Evolutionary conservation across 2,888 invertebrate genomes (phyloP).

Genomic region (Formica aserva): DNA sequence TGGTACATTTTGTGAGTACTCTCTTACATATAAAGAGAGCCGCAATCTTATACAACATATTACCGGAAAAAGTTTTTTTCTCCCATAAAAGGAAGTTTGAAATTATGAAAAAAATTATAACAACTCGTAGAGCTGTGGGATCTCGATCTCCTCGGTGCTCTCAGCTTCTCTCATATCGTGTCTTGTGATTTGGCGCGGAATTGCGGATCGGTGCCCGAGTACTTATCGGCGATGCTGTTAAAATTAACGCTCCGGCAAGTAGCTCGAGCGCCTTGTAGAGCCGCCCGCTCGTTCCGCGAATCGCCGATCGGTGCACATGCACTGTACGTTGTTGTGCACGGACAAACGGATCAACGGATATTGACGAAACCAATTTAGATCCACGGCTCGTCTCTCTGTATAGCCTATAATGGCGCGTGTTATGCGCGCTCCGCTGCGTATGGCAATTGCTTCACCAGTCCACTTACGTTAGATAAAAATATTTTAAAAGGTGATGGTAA

Average conservation of each 20-base stretch:
- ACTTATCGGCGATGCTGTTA: constrained; percentile 4
- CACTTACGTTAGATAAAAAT: constrained; percentile 29
- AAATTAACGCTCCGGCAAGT: constrained; percentile 27
- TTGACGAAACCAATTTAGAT: constrained; percentile 68
- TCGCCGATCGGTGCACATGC: constrained; percentile 28
- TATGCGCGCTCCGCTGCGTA: constrained; percentile 27
- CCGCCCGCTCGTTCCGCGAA: neutral
- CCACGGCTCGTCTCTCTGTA: constrained; percentile 51
- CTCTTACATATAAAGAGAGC: too few species aligned
- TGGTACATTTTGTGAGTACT: too few species aligned
- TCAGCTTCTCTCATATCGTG: neutral
- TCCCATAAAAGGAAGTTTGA: neutral
- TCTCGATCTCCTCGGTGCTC: neutral
- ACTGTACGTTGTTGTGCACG: constrained; percentile 35
- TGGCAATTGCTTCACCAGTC: constrained; percentile 32
- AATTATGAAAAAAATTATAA: neutral
- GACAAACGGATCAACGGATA: constrained; percentile 58
- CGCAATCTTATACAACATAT: neutral
- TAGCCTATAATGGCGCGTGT: constrained; percentile 45
- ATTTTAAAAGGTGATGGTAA: constrained; percentile 23
- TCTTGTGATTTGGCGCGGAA: neutral
- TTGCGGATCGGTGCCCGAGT: neutral
- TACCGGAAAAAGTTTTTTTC: neutral
- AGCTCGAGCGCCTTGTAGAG: neutral
- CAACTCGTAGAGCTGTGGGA: neutral